Evolutionary conservation across 2,797 vertebrate genomes (phyloP).

Genomic region (Scyliorhinus canicula): DNA sequence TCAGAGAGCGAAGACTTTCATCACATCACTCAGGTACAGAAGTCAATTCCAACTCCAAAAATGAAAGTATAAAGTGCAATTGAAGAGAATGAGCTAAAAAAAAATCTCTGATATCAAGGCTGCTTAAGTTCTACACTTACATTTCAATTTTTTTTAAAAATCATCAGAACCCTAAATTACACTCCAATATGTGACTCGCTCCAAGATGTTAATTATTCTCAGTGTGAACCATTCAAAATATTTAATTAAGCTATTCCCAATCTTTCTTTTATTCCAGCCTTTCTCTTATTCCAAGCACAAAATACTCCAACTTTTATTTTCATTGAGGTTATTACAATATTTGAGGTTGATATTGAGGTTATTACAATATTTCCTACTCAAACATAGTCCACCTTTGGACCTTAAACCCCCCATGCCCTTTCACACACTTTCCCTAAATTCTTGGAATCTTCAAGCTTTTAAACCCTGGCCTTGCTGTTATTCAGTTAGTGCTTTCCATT

Average conservation of each 20-base stretch:
- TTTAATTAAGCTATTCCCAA: background rate
- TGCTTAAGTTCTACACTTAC: background rate
- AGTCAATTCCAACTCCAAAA: background rate
- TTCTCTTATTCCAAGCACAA: background rate
- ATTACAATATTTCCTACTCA: background rate
- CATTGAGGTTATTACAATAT: background rate
- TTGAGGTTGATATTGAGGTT: background rate
- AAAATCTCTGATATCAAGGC: background rate
- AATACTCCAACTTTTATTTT: background rate
- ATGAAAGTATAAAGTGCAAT: background rate
- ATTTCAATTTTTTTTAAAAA: background rate
- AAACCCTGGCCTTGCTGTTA: background rate
- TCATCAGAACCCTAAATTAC: background rate
- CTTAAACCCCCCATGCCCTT: background rate
- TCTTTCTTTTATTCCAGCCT: background rate
- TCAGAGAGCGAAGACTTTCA: background rate
- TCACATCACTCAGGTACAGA: background rate
- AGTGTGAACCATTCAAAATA: background rate
- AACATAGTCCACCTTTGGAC: background rate
- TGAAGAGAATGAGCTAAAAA: background rate
- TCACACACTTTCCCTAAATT: background rate
- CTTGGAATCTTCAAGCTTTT: background rate
- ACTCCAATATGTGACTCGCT: background rate
- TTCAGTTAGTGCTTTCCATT: background rate
- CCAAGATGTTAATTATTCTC: background rate